These are phyloP conservation scores for Hylomyscus alleni DNA, from an alignment of 2,797 vertebrate species.

Conservation along the genomic window DNA sequence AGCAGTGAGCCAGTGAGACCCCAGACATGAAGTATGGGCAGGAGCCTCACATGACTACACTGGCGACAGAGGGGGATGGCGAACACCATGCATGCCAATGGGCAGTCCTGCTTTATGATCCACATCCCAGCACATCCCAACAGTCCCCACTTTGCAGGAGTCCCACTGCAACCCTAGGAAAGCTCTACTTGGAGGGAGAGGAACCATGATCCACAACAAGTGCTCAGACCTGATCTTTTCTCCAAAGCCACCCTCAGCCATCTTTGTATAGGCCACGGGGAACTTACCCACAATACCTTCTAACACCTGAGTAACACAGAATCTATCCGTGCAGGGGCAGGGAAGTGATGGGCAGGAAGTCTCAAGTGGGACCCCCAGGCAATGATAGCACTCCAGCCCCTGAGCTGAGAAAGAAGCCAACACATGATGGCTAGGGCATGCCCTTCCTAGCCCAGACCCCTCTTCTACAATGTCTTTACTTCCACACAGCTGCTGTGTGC, in stretches of 20 bases:
- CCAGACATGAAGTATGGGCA: no score
- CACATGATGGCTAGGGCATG: not conserved
- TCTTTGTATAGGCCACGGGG: not conserved
- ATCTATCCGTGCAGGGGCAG: fast-evolving
- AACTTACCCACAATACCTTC: fast-evolving
- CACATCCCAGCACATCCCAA: not conserved
- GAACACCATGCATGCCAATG: not conserved
- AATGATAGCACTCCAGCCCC: not conserved
- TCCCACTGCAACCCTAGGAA: not conserved
- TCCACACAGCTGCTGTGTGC: not conserved
- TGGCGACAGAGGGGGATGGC: not conserved
- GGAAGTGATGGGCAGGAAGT: fast-evolving
- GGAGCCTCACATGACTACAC: not conserved
- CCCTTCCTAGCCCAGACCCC: not conserved
- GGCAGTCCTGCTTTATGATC: not conserved
- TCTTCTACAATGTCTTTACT: not conserved
- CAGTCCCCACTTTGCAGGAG: not conserved
- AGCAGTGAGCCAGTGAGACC: no score
- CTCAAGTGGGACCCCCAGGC: fast-evolving
- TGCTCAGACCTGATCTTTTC: not conserved
- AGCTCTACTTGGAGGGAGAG: no score
- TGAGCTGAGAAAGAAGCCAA: not conserved
- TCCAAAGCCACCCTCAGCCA: not conserved
- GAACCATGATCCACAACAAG: not conserved
- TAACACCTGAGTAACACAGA: not conserved